These are phyloP conservation scores for Catocala nupta DNA, from an alignment of 2,888 invertebrate genomes.

Conservation along the genomic window DNA sequence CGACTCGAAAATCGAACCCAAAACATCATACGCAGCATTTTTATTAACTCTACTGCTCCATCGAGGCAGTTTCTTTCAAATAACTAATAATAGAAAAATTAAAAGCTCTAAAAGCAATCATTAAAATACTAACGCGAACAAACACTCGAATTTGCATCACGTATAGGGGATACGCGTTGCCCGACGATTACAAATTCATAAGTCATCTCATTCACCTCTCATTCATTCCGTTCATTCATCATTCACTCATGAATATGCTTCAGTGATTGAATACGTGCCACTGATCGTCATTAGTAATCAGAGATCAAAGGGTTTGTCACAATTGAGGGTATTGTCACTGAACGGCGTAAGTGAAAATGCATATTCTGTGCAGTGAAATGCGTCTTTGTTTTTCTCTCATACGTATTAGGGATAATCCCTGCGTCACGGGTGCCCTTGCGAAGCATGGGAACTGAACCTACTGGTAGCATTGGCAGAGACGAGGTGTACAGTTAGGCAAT, in stretches of 20 bases:
- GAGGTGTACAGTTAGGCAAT: no score
- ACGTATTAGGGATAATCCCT: no score
- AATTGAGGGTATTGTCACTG: conserved; percentile 28
- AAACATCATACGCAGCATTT: no score
- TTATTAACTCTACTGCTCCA: no score
- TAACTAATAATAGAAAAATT: no score
- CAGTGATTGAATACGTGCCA: conserved; percentile 47
- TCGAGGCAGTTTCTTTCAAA: no score
- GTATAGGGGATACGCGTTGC: not conserved
- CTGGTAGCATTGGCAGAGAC: no score
- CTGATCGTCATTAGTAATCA: conserved; percentile 67
- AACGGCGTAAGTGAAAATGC: not conserved
- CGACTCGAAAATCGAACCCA: no score
- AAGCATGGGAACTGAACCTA: no score
- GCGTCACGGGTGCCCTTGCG: no score
- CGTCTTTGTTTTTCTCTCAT: no score
- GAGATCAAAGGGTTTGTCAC: conserved; percentile 61
- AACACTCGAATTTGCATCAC: not conserved
- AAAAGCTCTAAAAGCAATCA: not conserved
- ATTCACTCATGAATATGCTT: conserved; percentile 30
- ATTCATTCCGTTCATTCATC: conserved; percentile 19
- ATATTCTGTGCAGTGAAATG: not conserved
- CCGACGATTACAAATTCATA: conserved; percentile 38
- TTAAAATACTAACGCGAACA: conserved; percentile 15
- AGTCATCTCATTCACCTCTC: conserved; percentile 24